Evolutionary conservation across 2,113 vertebrate species (phyloP).

Genomic region (Mobula birostris): DNA sequence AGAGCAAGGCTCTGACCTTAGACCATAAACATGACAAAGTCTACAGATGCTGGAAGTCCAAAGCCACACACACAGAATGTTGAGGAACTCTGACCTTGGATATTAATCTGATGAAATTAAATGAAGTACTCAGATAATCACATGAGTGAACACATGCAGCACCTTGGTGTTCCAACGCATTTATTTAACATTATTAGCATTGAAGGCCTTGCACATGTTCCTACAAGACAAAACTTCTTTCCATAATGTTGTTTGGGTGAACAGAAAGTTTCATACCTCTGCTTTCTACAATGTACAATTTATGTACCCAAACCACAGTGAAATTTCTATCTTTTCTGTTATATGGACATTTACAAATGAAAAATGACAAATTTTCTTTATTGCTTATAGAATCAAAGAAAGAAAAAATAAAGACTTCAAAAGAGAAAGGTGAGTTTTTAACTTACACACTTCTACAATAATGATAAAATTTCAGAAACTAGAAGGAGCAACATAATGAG

Average conservation of each 20-base stretch:
- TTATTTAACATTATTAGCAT: not conserved
- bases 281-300: not conserved
- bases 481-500: not conserved
- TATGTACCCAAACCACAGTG: not conserved
- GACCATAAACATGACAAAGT: too few relatives aligned
- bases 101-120: not conserved
- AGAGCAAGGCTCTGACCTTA: not conserved
- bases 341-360: not conserved
- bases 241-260: not conserved
- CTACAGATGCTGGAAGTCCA: too few relatives aligned
- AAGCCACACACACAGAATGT: too few relatives aligned
- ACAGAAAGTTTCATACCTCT: not conserved
- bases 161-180: not conserved
- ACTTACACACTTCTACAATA: not conserved
- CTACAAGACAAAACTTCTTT: not conserved
- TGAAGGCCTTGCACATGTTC: not conserved
- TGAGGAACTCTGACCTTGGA: not conserved
- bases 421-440: not conserved
- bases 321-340: not conserved
- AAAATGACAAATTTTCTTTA: not conserved
- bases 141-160: not conserved
- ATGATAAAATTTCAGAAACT: not conserved
- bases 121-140: not conserved
- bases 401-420: not conserved
- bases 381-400: slow-evolving; percentile 15